Conservation (phyloP, 2,888 invertebrate species). For the Cosmorhoe ocellata region DNA sequence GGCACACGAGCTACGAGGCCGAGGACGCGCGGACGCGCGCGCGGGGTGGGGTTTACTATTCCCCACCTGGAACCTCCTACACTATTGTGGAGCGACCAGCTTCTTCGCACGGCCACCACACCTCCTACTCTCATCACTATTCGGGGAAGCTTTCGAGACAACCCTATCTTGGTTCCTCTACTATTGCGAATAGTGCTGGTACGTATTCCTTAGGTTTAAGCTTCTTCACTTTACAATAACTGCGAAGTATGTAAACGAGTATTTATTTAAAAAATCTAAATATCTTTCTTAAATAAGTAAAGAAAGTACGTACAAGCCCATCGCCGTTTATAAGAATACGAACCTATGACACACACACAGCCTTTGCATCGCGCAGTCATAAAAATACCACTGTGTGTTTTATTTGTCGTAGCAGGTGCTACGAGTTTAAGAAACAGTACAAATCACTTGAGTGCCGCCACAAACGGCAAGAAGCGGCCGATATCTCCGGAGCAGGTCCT, state of each 20-base stretch:
- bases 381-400: not conserved
- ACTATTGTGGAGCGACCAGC: conserved; percentile 93
- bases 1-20: conserved; percentile 77
- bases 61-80: conserved; percentile 94
- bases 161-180: conserved; percentile 87
- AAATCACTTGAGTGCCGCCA: conserved; percentile 81
- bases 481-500: conserved; percentile 93
- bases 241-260: not conserved
- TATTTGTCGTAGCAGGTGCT: conserved; percentile 50
- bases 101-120: conserved; percentile 86
- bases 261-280: no score
- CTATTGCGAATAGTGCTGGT: conserved; percentile 80
- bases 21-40: conserved; percentile 78
- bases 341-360: no score
- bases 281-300: no score
- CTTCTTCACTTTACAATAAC: not conserved
- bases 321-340: no score
- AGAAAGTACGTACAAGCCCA: no score
- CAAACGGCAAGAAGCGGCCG: conserved; percentile 87
- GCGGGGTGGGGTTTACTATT: conserved; percentile 90
- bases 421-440: conserved; percentile 73
- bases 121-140: conserved; percentile 82
- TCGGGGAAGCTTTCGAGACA: conserved; percentile 76
- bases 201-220: conserved; percentile 8
- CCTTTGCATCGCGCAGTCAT: no score